Base-by-base conservation (phyloP, 2,888 invertebrate species). In the Adineta ricciae region DNA sequence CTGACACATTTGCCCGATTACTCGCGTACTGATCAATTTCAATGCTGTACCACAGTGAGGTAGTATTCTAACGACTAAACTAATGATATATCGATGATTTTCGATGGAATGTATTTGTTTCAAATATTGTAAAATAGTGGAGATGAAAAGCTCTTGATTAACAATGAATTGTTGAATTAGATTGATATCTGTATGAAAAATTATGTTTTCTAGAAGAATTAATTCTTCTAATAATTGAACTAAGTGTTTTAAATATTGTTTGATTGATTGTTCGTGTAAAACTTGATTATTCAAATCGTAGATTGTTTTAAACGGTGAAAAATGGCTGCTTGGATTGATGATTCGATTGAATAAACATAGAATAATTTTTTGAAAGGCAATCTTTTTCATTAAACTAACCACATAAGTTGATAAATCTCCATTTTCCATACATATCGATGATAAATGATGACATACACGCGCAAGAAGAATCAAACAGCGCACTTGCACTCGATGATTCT, bases 1-100 rank as follows among this genome's bases (percentile, higher is more conserved):
- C n/a, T 54, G 83, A 54, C 85, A 85, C 24, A 85, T 24, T 36
- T 85, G 85, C 27, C 84, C 85, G 14, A 84, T 82, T 19, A 85
- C 36, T n/a, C 73, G 83, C 38, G 19, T 84, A 50, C 41, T 78
- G 24, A 84, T 84, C 21, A 84, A 72, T 78, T 84, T 83, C 14
- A 85, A 73, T 46, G 54, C 36, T 27, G 72, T 27, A 32, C 85
- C 84, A 56, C 73, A 52, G 14, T 83, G 52, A 9, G 85, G n/a
- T 46, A 85, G 36, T 49, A 83, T 84, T 49, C 52, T 83, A 32
- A 49, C 21, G n/a, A 83, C 56, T 2, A 85, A 52, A 46, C 24
- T 84, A 11, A 85, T 27, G 2, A 85, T 64, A 54, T 83, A 38
- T 36, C 46, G 32, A 78, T 85, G 85, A 56, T 84, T 83, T 27